These are phyloP conservation scores for Parazoanthus swiftii DNA, from an alignment of 92 coral and sea anemone species.

Conservation along the genomic window DNA sequence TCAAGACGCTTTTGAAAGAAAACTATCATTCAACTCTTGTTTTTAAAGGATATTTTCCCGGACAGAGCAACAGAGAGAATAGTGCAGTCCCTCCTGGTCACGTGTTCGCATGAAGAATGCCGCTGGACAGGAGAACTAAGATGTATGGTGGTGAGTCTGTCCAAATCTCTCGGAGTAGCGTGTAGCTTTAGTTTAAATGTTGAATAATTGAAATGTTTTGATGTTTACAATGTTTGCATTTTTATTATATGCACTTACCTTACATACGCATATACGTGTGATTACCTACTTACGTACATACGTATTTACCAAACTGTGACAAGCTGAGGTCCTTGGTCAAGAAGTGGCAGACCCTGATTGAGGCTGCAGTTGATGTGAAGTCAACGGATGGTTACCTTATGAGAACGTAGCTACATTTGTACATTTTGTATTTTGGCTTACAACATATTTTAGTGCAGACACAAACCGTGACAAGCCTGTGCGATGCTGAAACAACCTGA, in stretches of 20 bases:
- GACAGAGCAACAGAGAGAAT: slow-evolving; percentile 38
- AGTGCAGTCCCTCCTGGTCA: neutral
- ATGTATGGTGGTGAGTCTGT: neutral
- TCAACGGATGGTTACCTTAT: slow-evolving; percentile 94
- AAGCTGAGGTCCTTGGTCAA: too few species aligned
- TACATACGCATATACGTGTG: too few species aligned
- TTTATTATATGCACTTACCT: too few species aligned
- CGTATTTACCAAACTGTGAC: too few species aligned
- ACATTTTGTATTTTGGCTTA: too few species aligned
- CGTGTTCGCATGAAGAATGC: slow-evolving; percentile 4
- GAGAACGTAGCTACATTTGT: slow-evolving; percentile 27
- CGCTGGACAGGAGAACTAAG: slow-evolving; percentile 31
- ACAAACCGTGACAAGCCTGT: too few species aligned
- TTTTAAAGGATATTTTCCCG: slow-evolving; percentile 30
- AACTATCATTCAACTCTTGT: neutral
- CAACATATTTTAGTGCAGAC: too few species aligned
- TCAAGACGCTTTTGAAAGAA: neutral
- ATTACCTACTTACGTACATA: too few species aligned
- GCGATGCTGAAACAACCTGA: too few species aligned
- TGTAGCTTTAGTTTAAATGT: too few species aligned
- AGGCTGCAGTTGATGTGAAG: slow-evolving; percentile 93
- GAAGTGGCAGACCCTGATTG: slow-evolving; percentile 91
- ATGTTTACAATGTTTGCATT: too few species aligned
- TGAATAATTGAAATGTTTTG: too few species aligned
- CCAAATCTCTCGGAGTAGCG: neutral